Base-by-base conservation (phyloP, 2,888 invertebrate genomes). In the Erannis defoliaria region DNA sequence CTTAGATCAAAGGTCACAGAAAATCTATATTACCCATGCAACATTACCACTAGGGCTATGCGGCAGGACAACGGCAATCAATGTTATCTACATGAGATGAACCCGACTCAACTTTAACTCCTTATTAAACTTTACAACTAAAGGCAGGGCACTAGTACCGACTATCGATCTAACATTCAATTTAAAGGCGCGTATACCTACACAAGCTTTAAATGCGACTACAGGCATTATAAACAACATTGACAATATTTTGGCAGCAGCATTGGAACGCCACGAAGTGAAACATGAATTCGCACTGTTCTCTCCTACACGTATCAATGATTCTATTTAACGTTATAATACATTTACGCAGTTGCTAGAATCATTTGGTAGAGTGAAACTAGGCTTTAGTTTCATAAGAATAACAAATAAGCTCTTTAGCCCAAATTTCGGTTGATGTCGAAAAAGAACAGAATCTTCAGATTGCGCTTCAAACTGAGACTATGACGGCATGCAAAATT, bases 241-340 rank as follows among this genome's bases (percentile, higher is more conserved):
- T 66, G 62, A 66, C 64, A 64, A 58, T 62, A 68, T 68, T 66
- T 68, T 68, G 68, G 66, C 68, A 68, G 68, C 68, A 68, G 66
- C 68, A 64, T 62, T 48, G 54, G 50, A 31, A 53, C 29, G 46
- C 29, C 53, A 26, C 46, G n/a, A 8, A 50, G 37, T 55, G 55
- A 50, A 49, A 55, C 54, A 60, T 29, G 54, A 49, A 59, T 31
- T 53, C 29, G 16, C 37, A 59, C 40, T 16, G 43, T 9, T 10
- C 43, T 38, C 21, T n/a, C 6, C 5, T 5, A 9, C n/a, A 38
- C 12, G n/a, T 40, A 40, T 29, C 29, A 29, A n/a, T 46, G 46
- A 46, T 55, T 55, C 26, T 38, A 29, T 23, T 35, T n/a, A n/a
- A 35, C 9, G 10, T 31, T 9, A 9, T 29, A 12, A 3, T 10